A percentile compares a stretch with the other conserved stretches of the same genome.
Conservation (phyloP, 2,113 vertebrate species). For the Grantiella picta region DNA sequence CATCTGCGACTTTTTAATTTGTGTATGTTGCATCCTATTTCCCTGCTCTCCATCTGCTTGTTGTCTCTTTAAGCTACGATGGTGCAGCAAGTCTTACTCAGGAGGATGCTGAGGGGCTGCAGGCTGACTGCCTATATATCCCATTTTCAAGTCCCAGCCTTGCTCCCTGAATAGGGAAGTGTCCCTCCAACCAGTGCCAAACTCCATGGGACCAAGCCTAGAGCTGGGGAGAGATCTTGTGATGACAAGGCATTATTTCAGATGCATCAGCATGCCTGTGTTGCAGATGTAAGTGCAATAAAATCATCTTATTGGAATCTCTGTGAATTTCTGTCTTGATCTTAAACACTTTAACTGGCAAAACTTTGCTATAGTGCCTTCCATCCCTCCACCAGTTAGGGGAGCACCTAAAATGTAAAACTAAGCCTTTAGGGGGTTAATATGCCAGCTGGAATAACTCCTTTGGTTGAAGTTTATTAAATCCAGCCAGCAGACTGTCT, state of each 20-base stretch:
- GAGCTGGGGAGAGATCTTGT: neutral
- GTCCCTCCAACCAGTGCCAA: neutral
- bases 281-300: neutral
- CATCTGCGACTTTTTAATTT: slow-evolving; percentile 50
- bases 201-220: neutral
- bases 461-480: slow-evolving; percentile 43
- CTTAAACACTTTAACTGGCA: neutral
- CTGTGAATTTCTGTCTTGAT: neutral
- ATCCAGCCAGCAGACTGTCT: slow-evolving; percentile 49
- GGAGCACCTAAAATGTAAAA: neutral
- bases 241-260: neutral
- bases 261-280: neutral
- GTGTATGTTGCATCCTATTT: slow-evolving; percentile 40
- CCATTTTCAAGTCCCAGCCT: neutral
- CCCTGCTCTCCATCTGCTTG: slow-evolving; percentile 42
- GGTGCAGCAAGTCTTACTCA: neutral
- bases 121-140: neutral
- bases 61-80: neutral
- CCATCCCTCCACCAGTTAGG: neutral
- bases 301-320: neutral
- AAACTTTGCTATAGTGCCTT: neutral
- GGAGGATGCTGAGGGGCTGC: neutral
- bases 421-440: neutral
- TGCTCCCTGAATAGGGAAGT: neutral
- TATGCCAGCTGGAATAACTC: neutral